Evolutionary conservation across 1,140 invertebrate species (phyloP).

Genomic region (Harlomillsia oculata): DNA sequence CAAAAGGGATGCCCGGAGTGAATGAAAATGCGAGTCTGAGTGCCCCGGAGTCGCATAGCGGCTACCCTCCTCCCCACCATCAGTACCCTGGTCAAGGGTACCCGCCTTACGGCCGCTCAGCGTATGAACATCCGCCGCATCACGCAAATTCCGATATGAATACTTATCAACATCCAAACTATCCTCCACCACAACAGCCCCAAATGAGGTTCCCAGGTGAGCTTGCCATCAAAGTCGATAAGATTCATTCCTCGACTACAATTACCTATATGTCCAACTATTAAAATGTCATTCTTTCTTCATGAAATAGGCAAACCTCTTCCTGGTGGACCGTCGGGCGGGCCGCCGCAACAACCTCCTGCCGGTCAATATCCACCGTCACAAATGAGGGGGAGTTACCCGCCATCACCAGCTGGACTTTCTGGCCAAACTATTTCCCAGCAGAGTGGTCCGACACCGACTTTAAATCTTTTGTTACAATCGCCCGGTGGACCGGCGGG

Average conservation of each 20-base stretch:
- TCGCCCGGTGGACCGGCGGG: conserved; percentile 43
- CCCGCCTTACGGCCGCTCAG: conserved; percentile 9
- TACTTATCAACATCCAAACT: conserved; percentile 25
- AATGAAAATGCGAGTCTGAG: conserved; percentile 29
- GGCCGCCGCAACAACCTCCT: conserved; percentile 5
- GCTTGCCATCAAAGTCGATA: too few species aligned
- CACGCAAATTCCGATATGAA: conserved; percentile 27
- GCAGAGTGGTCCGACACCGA: conserved; percentile 76
- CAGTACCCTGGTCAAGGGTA: conserved; percentile 25
- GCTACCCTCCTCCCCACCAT: conserved; percentile 23
- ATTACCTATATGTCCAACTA: background rate
- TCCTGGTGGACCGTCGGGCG: conserved; percentile 21
- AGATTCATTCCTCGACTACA: too few species aligned
- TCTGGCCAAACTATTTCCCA: conserved; percentile 58
- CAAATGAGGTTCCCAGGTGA: conserved; percentile 34
- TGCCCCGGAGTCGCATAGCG: conserved; percentile 20
- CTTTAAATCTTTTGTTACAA: conserved; percentile 77
- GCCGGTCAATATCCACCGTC: conserved; percentile 21
- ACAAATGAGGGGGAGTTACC: conserved; percentile 19
- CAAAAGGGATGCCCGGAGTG: conserved; percentile 27
- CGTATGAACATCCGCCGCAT: conserved; percentile 27
- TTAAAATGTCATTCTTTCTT: background rate
- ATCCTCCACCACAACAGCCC: conserved; percentile 27
- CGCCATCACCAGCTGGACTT: conserved; percentile 37
- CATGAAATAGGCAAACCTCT: conserved; percentile 18